These are phyloP conservation scores for Brachionus calyciflorus DNA, from an alignment of 1,140 invertebrate genomes.

Conservation along the genomic window DNA sequence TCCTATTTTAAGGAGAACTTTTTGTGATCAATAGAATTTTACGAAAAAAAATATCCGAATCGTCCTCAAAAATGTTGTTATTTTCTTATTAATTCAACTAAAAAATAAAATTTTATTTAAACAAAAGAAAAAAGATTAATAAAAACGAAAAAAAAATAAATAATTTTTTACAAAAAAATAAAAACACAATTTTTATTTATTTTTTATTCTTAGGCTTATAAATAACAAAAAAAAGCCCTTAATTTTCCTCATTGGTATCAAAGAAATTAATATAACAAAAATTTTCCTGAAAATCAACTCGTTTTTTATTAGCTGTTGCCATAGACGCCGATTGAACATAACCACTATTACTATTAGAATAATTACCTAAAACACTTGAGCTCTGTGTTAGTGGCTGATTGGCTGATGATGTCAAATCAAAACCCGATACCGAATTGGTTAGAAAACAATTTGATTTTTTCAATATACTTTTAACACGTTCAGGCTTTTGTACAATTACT, in stretches of 20 bases:
- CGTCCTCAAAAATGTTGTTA: no score
- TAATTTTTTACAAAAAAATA: no score
- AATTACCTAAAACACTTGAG: background rate
- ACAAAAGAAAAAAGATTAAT: no score
- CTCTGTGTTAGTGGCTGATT: background rate
- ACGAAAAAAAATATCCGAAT: no score
- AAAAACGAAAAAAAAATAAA: no score
- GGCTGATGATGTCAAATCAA: background rate
- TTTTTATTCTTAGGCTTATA: background rate
- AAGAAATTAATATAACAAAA: slow-evolving; percentile 30
- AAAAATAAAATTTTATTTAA: no score
- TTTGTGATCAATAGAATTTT: no score
- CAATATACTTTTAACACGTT: slow-evolving; percentile 32
- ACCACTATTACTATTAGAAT: background rate
- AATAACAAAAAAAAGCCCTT: background rate
- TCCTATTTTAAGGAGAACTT: no score
- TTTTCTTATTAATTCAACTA: no score
- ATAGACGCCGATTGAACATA: background rate
- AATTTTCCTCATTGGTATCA: slow-evolving; percentile 7
- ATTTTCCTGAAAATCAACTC: slow-evolving; percentile 40
- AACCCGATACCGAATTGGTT: background rate
- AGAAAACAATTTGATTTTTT: slow-evolving; percentile 18
- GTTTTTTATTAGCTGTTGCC: background rate
- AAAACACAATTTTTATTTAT: no score
- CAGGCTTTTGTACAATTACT: slow-evolving; percentile 16